These are phyloP conservation scores for Aphaenogaster ashmeadi DNA, from an alignment of 1,140 invertebrate genomes.

Conservation along the genomic window DNA sequence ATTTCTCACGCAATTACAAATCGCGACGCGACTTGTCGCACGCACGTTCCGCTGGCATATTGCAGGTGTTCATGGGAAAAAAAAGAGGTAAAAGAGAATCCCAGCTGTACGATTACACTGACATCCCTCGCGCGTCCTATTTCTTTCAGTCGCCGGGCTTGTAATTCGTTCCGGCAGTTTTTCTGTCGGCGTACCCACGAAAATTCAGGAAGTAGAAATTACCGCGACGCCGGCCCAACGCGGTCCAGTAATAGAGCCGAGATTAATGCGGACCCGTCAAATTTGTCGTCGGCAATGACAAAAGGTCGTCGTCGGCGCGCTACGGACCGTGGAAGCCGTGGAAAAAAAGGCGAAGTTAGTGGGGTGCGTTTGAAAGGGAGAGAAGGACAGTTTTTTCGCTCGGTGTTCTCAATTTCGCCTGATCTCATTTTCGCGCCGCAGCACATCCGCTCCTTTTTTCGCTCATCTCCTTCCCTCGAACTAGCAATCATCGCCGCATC, in stretches of 20 bases:
- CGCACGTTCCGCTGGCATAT: slow-evolving; percentile 26
- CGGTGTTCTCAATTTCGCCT: slow-evolving; percentile 75
- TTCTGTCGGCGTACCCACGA: slow-evolving; percentile 40
- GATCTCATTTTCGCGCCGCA: slow-evolving; percentile 78
- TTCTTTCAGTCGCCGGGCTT: slow-evolving; percentile 49
- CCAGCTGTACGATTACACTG: slow-evolving; percentile 58
- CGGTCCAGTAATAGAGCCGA: slow-evolving; percentile 74
- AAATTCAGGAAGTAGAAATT: slow-evolving; percentile 63
- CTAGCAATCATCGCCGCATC: not conserved
- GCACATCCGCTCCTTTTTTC: not conserved
- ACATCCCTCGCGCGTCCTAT: slow-evolving; percentile 54
- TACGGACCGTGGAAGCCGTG: slow-evolving; percentile 36
- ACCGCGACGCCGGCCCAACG: slow-evolving; percentile 45
- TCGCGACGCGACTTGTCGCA: slow-evolving; percentile 16
- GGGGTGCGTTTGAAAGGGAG: slow-evolving; percentile 53
- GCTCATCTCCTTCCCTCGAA: not conserved
- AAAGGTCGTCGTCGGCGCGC: slow-evolving; percentile 67
- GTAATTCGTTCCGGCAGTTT: slow-evolving; percentile 58
- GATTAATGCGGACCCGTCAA: slow-evolving; percentile 80
- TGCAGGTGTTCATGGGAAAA: slow-evolving; percentile 9
- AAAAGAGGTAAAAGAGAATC: not conserved
- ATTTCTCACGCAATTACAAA: slow-evolving; percentile 43
- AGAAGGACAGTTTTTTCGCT: slow-evolving; percentile 62
- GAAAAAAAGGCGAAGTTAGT: slow-evolving; percentile 49
- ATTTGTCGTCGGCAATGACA: slow-evolving; percentile 77